phyloP scores from a whole-genome alignment of 2,888 invertebrate species.

The Nasonovia ribisnigri region DNA sequence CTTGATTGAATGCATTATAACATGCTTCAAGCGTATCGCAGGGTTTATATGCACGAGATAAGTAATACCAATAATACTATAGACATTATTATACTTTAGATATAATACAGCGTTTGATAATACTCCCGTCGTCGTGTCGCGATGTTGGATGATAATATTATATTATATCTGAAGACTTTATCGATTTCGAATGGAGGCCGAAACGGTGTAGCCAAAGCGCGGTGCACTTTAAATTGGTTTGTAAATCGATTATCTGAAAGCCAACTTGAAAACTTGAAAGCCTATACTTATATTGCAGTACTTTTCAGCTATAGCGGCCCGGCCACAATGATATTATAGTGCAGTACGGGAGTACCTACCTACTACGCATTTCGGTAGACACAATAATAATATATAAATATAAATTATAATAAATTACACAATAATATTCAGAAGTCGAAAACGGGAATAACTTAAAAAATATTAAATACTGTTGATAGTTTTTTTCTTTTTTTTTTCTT shows the following conservation, averaged over 20 bases:
- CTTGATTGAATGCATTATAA: neutral
- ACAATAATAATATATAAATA: neutral
- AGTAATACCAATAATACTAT: too few relatives aligned
- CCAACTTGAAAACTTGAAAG: too few relatives aligned
- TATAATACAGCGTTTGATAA: too few relatives aligned
- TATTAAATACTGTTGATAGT: constrained; percentile 53
- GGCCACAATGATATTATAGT: too few relatives aligned
- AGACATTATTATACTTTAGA: too few relatives aligned
- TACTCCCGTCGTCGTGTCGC: neutral
- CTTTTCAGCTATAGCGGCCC: too few relatives aligned
- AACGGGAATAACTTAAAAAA: constrained; percentile 30
- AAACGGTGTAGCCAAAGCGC: neutral
- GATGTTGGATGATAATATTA: neutral
- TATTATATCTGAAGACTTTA: neutral
- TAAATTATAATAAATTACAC: constrained; percentile 20
- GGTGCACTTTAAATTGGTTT: neutral
- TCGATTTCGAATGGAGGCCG: neutral
- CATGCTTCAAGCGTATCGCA: neutral
- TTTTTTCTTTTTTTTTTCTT: constrained; percentile 29
- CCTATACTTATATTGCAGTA: neutral
- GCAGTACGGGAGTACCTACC: too few relatives aligned
- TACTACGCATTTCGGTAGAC: too few relatives aligned
- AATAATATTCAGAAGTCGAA: constrained; percentile 44
- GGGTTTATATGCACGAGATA: neutral
- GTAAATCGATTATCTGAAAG: neutral